Evolutionary conservation across 1,140 invertebrate genomes (phyloP), one percentile per base, ranked within the genome.

Genomic region (Pararge aegeria): DNA sequence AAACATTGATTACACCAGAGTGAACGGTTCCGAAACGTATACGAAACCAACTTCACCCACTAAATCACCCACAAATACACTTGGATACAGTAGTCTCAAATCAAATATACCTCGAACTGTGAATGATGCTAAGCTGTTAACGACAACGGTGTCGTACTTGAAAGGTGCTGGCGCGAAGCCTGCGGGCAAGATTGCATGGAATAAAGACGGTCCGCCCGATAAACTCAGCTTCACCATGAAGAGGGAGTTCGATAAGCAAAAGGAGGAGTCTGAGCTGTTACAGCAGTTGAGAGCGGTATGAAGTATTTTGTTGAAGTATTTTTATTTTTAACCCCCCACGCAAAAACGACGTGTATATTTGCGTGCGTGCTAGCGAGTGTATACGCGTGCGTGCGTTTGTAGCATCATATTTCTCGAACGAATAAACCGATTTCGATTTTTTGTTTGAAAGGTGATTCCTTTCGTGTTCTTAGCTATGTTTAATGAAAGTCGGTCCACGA

Each of bases 151-250:
- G 21, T 90, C 91, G 57, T 93, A 91, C 73, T 83, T 92, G 49
- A 92, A 93, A 74, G 92, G 92, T 76, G 73, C 83, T 1, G 77
- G 74, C 12, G 74, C 86, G 9, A 91, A 90, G 61, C 90, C 80
- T 64, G 80, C 91, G 12, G 92, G 92, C 64, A 93, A 91, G 65
- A 91, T 93, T 44, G 90, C 92, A 55, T 96, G 95, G 94, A 95
- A 94, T 71, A 93, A 93, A 61, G 94, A 94, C 62, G 84, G 93
- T 54, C 88, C 93, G 15, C 83, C 91, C 2, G 95, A 95, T 61
- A 97, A 97, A 79, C 93, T 96, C 66, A 96, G 94, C 66, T 98
- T 97, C 84, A 98, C 97, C 5, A 97, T 98, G 94, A 94, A 96
- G 70, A 91, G 97, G 61, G 96, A 97, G 77, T 96, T 97, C 59